Conservation (phyloP, 2,113 vertebrate genomes). For the Vulpes lagopus region DNA sequence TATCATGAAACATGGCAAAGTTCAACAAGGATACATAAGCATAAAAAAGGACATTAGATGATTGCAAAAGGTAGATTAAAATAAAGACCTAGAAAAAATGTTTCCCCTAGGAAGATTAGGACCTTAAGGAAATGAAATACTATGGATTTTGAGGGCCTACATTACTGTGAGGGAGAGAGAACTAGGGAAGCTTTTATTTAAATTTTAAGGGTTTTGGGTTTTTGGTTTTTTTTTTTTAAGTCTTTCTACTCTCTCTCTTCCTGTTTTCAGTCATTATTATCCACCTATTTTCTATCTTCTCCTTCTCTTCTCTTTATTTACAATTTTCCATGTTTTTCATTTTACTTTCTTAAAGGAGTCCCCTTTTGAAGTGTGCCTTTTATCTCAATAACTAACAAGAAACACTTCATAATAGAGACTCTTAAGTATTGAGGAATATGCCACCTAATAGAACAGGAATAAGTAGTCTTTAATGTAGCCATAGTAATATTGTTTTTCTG, state of each 20-base stretch:
- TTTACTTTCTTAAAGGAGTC: neutral
- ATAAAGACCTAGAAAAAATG: neutral
- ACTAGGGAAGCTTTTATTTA: constrained; percentile 16
- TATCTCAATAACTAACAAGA: constrained; percentile 59
- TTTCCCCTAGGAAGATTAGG: neutral
- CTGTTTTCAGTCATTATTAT: neutral
- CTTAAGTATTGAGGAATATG: neutral
- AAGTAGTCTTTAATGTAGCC: constrained; percentile 45
- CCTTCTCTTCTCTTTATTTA: constrained; percentile 53
- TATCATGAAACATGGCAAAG: constrained; percentile 30
- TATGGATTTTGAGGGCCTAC: neutral
- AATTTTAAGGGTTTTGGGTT: neutral
- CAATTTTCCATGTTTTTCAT: constrained; percentile 49
- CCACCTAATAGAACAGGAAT: constrained; percentile 42
- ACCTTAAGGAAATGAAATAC: neutral
- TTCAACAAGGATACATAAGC: constrained; percentile 25
- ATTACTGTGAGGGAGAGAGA: neutral
- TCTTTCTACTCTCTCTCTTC: neutral
- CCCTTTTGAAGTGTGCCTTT: constrained; percentile 62
- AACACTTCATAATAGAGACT: neutral
- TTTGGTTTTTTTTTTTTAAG: neutral
- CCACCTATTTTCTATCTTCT: constrained; percentile 29
- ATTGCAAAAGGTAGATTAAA: constrained; percentile 32
- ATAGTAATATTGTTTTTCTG: neutral
- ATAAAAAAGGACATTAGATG: neutral